phyloP scores from a whole-genome alignment of 2,888 invertebrate genomes.

The Drosophila helvetica region DNA sequence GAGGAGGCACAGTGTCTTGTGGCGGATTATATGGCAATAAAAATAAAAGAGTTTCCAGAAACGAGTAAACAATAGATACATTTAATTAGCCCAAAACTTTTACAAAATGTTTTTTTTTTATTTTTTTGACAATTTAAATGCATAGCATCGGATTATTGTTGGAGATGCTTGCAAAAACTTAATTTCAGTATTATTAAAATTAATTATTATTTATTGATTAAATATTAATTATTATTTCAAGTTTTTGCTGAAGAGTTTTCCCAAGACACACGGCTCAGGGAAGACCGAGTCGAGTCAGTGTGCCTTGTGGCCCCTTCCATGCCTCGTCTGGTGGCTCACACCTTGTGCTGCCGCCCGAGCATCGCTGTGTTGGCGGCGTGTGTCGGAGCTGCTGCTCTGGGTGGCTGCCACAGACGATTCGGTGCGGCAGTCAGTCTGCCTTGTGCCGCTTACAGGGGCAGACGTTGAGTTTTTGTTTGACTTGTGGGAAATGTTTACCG shows the following conservation, averaged over 20 bases:
- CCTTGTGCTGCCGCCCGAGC: not conserved
- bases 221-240: constrained; percentile 35
- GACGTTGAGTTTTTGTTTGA: constrained; percentile 44
- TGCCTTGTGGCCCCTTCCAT: constrained; percentile 22
- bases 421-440: constrained; percentile 54
- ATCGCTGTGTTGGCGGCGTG: constrained; percentile 24
- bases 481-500: constrained; percentile 50
- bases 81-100: no score
- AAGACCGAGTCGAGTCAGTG: constrained; percentile 15
- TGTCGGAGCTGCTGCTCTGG: constrained; percentile 44
- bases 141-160: no score
- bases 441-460: constrained; percentile 46
- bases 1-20: constrained; percentile 4
- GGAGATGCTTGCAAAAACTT: no score
- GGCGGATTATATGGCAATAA: not conserved
- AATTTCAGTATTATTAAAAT: no score
- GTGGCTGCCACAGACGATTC: constrained; percentile 35
- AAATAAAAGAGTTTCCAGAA: no score
- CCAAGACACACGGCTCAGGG: no score
- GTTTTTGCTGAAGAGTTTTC: constrained; percentile 5
- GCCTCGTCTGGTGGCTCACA: constrained; percentile 26
- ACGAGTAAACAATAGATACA: no score
- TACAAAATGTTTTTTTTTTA: no score
- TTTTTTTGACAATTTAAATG: no score
- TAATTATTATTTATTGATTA: constrained; percentile 17